Evolutionary conservation across 1,140 invertebrate species (phyloP), one percentile per base, ranked within the genome.

Genomic region (Habropoda laboriosa): DNA sequence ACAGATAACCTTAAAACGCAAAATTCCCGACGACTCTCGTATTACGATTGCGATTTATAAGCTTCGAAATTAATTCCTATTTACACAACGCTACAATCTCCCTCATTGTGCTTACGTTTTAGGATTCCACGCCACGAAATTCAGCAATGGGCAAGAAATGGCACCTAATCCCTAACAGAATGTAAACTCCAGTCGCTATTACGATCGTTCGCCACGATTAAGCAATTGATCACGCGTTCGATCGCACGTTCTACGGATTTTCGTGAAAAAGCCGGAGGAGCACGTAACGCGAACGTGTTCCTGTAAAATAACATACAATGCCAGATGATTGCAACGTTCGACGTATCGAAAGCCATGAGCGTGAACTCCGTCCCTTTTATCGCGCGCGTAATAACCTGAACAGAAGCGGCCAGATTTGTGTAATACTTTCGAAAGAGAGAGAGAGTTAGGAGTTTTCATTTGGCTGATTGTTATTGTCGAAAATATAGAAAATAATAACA

Each of bases 231-330:
- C 60, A 24, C 32, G 47, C 38, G n/a, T 16, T 8, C 38, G 49
- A 67, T 76, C 53, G 6, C 30, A 32, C 27, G 38, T 35, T 76
- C 40, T n/a, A 45, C 61, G 27, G 4, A 18, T 35, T 32, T 8
- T 32, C 38, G 21, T 24, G n/a, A 8, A 55, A 76, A 67, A 61
- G 32, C 42, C 6, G 4, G 21, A 3, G 73, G 49, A 21, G 30
- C 73, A 66, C 61, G 63, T 77, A 68, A 24, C 66, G 30, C 12
- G n/a, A 47, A 77, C 64, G 66, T 58, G 55, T 40, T 58, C 24
- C 75, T 60, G 42, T 71, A 35, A 78, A 71, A 71, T 78, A 71
- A 78, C 64, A 57, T 35, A 78, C 66, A 78, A 78, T 71, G 32
- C 53, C 35, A 55, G 64, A 71, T 78, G 75, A 78, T 78, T 78